These are phyloP conservation scores for Noctua janthina DNA, from an alignment of 2,888 invertebrate genomes.

Conservation along the genomic window DNA sequence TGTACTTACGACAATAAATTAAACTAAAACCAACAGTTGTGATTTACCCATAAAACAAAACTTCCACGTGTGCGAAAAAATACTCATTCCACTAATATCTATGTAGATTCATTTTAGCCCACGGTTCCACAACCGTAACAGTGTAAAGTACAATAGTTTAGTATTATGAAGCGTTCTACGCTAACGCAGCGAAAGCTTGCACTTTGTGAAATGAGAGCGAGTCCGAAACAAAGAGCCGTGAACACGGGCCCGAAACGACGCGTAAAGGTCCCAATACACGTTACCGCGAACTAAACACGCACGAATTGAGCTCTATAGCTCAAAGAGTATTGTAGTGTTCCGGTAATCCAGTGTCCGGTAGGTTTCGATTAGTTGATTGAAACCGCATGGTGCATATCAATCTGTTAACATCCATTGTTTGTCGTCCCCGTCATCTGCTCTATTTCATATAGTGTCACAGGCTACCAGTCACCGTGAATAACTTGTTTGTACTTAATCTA, in stretches of 20 bases:
- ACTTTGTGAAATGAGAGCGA: conserved; percentile 85
- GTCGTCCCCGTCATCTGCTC: neutral
- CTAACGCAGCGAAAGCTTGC: conserved; percentile 83
- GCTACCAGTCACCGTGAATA: neutral
- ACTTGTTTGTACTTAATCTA: neutral
- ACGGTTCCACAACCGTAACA: conserved; percentile 66
- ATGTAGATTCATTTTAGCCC: conserved; percentile 55
- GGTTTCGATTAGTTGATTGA: conserved; percentile 44
- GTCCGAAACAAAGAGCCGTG: conserved; percentile 80
- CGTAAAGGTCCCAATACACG: conserved; percentile 67
- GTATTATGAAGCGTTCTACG: conserved; percentile 80
- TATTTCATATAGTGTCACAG: conserved; percentile 8
- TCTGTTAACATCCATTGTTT: conserved; percentile 14
- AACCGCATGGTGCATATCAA: conserved; percentile 37
- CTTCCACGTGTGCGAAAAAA: conserved; percentile 22
- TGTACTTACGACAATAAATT: neutral
- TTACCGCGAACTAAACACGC: conserved; percentile 14
- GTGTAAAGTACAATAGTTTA: conserved; percentile 77
- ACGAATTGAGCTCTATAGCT: conserved; percentile 3
- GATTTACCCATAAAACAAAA: neutral
- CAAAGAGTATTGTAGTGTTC: conserved; percentile 24
- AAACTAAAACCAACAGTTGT: neutral
- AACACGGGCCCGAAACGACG: conserved; percentile 77
- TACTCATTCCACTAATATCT: conserved; percentile 61
- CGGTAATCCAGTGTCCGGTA: neutral